Base-by-base conservation (phyloP, 1,140 invertebrate species). In the Callitettix versicolor region DNA sequence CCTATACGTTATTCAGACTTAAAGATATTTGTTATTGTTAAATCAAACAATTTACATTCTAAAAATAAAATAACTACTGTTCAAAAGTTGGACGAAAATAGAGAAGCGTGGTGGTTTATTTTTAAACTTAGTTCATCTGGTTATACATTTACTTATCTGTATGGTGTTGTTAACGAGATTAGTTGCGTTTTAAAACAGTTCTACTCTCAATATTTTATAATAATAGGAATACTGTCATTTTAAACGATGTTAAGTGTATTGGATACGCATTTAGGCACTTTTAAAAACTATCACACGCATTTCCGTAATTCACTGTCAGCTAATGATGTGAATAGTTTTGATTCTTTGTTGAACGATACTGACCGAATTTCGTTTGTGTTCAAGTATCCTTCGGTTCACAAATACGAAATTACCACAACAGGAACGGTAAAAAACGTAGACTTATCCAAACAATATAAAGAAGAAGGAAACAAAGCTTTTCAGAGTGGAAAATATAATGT, bases 391-490 rank as follows among this genome's bases (percentile, higher is more conserved):
- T 46, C 20, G 14, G 14, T 47, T 4, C 24, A 44, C 0, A 22
- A 33, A 7, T 47, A 34, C 20, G 38, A 47, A 30, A 43, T 47
- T 34, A 7, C 24, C 14, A 17, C 15, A 2, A 21, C 15, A 33
- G 22, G 26, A 17, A 36, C n/a, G 24, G 17, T 22, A 3, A 55
- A 55, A 47, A 44, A 30, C 46, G 9, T 15, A 17, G 53, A 55
- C 9, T 47, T 33, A 17, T 80, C 88, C 1, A 68, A 76, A 17
- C 67, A 74, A 50, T 68, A 82, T 3, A 88, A 93, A 68, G 77
- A 82, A 46, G 72, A 78, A 55, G 92, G 89, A 15, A 94, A 94
- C 65, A 73, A 75, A 43, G 79, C 76, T 21, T 94, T 92, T 61
- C 81, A 85, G 61, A 78, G 77, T 58, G 84, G 84, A 51, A 78